phyloP scores from a whole-genome alignment of 2,888 invertebrate species.

The Drosophila kokeensis region DNA sequence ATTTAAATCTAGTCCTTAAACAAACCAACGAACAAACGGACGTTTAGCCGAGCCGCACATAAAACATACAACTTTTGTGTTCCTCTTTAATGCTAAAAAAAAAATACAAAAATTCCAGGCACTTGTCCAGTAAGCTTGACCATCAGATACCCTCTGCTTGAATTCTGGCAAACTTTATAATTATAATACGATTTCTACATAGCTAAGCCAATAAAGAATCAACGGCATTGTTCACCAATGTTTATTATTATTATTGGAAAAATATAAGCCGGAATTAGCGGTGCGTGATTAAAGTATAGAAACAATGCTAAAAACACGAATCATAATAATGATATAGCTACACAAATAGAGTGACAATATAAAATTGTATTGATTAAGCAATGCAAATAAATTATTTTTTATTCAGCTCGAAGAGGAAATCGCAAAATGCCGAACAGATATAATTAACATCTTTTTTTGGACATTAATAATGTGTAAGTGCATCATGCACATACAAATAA shows the following conservation, averaged over 20 bases:
- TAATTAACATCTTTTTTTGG: background rate
- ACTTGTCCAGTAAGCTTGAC: background rate
- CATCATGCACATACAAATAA: background rate
- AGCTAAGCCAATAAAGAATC: background rate
- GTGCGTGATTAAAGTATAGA: background rate
- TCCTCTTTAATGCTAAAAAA: constrained; percentile 14
- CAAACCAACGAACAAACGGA: constrained; percentile 32
- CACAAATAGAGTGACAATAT: background rate
- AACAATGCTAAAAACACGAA: background rate
- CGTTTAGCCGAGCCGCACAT: constrained; percentile 17
- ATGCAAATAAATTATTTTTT: background rate
- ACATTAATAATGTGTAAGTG: background rate
- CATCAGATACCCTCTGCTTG: background rate
- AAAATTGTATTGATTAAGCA: background rate
- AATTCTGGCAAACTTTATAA: background rate
- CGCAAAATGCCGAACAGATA: background rate
- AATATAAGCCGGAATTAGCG: background rate
- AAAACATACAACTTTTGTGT: constrained; percentile 31
- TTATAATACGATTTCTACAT: background rate
- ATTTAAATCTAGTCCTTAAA: constrained; percentile 66
- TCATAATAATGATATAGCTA: background rate
- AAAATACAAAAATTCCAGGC: background rate
- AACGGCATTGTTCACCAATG: background rate
- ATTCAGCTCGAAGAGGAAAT: background rate
- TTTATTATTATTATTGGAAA: background rate